Evolutionary conservation across 2,888 invertebrate genomes (phyloP).

Genomic region (Apotomis capreana): DNA sequence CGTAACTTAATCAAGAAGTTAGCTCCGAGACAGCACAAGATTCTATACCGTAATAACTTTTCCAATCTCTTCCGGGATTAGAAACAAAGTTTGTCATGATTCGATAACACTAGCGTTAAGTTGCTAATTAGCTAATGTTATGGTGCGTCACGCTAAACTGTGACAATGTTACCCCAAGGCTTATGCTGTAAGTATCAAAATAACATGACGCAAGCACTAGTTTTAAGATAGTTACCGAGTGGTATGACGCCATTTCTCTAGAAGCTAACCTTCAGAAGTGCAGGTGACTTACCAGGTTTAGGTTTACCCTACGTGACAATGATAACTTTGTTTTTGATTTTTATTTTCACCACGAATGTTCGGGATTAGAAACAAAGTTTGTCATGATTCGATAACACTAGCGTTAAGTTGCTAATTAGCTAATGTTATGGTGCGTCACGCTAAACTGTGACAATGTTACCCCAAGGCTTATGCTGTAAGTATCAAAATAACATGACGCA

Average conservation of each 20-base stretch:
- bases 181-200: background rate
- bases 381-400: slow-evolving; percentile 30
- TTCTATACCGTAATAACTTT: slow-evolving; percentile 57
- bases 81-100: slow-evolving; percentile 48
- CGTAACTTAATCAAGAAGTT: slow-evolving; percentile 60
- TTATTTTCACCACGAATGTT: too few species aligned
- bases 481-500: slow-evolving; percentile 16
- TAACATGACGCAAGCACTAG: slow-evolving; percentile 18
- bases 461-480: background rate
- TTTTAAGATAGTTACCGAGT: slow-evolving; percentile 2
- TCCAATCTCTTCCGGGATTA: slow-evolving; percentile 53
- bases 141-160: background rate
- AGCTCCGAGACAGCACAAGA: slow-evolving; percentile 47
- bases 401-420: slow-evolving; percentile 13
- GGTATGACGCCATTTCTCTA: slow-evolving; percentile 6
- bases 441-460: background rate
- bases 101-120: slow-evolving; percentile 9
- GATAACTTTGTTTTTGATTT: too few species aligned
- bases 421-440: background rate
- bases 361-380: slow-evolving; percentile 49
- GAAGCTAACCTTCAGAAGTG: background rate
- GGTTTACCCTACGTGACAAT: too few species aligned
- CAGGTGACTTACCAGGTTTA: too few species aligned
- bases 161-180: background rate
- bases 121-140: slow-evolving; percentile 14